Conservation (phyloP, 2,797 vertebrate genomes). For the Hybognathus amarus region DNA sequence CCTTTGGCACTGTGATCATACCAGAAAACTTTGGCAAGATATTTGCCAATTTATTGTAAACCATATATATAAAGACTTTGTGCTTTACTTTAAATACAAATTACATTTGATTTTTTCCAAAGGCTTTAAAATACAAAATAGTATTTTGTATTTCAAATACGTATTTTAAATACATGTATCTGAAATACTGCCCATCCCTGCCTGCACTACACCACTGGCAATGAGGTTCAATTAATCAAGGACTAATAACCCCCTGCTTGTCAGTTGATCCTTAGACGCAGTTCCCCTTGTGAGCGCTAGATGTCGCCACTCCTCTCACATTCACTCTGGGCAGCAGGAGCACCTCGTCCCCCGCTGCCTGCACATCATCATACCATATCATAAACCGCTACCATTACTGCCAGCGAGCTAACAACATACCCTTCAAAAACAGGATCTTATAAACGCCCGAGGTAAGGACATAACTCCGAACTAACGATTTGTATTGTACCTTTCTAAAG, state of each 20-base stretch:
- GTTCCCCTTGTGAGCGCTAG: background rate
- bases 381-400: constrained; percentile 29
- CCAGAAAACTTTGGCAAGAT: too few relatives aligned
- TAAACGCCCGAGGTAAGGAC: constrained; percentile 31
- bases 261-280: background rate
- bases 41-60: too few relatives aligned
- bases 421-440: constrained; percentile 11
- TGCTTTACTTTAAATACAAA: too few relatives aligned
- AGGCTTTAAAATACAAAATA: too few relatives aligned
- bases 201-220: too few relatives aligned
- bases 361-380: constrained; percentile 48
- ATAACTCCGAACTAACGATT: background rate
- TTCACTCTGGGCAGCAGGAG: constrained; percentile 5
- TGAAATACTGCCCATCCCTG: too few relatives aligned
- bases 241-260: background rate
- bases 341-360: constrained; percentile 38
- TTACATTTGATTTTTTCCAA: too few relatives aligned
- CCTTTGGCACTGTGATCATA: too few relatives aligned
- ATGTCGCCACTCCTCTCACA: constrained; percentile 31
- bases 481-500: background rate
- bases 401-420: constrained; percentile 37
- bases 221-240: constrained; percentile 1
- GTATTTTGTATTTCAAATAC: too few relatives aligned
- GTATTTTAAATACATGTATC: too few relatives aligned
- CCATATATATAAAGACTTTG: too few relatives aligned